Evolutionary conservation across 2,113 vertebrate genomes (phyloP).

Genomic region (Tragelaphus imberbis): DNA sequence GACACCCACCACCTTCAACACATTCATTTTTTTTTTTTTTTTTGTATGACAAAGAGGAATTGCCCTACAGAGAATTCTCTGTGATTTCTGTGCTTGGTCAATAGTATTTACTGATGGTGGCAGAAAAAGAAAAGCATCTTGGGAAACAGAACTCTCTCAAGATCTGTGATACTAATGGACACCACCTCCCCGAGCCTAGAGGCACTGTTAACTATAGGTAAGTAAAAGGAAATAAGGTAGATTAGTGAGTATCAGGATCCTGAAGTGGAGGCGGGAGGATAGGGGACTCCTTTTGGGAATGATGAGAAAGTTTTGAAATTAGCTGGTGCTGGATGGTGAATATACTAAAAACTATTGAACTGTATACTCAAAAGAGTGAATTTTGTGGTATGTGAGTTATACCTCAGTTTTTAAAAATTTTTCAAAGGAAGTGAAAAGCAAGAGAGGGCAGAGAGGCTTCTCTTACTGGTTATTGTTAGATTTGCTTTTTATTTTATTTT

Average conservation of each 20-base stretch:
- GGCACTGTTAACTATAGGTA: background rate
- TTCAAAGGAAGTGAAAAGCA: background rate
- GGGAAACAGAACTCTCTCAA: background rate
- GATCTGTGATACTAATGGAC: background rate
- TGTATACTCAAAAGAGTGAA: background rate
- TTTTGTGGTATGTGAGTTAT: background rate
- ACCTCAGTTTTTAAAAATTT: background rate
- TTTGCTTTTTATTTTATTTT: constrained; percentile 4
- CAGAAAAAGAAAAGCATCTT: background rate
- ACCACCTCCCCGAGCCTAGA: background rate
- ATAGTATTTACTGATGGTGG: background rate
- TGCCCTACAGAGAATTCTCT: background rate
- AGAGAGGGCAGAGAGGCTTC: background rate
- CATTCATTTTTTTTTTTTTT: background rate
- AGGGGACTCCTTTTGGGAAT: background rate
- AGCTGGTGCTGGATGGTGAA: background rate
- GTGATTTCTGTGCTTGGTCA: background rate
- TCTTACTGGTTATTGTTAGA: background rate
- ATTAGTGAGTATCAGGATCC: background rate
- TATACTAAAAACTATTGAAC: background rate
- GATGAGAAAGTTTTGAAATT: background rate
- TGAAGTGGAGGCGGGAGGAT: background rate
- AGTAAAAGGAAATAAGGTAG: background rate
- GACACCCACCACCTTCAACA: background rate
- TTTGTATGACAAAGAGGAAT: background rate